Evolutionary conservation across 2,113 vertebrate species (phyloP).

Genomic region (Anser brachyrhynchus): DNA sequence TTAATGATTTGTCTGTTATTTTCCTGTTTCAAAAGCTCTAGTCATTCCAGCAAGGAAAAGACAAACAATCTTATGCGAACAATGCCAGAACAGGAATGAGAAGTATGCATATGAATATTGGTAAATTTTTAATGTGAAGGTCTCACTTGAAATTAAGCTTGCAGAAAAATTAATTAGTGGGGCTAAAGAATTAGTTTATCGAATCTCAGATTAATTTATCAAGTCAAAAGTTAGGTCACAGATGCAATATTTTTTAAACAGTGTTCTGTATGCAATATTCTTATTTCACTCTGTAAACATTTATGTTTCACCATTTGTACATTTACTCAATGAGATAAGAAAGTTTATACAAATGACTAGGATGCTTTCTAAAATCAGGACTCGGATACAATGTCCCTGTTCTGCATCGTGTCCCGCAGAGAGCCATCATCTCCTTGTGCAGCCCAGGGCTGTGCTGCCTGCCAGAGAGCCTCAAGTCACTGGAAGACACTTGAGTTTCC

Average conservation of each 20-base stretch:
- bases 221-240: background rate
- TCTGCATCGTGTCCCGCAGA: background rate
- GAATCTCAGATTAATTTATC: background rate
- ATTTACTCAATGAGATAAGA: conserved; percentile 26
- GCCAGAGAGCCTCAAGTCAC: background rate
- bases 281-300: background rate
- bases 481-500: background rate
- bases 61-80: background rate
- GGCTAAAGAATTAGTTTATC: background rate
- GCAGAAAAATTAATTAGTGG: background rate
- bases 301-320: background rate
- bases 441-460: background rate
- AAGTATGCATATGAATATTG: background rate
- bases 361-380: background rate
- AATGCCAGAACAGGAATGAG: background rate
- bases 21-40: background rate
- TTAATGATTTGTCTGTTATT: background rate
- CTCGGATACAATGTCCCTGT: background rate
- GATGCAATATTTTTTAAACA: background rate
- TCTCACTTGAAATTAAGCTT: background rate
- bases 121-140: background rate
- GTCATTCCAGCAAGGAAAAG: background rate
- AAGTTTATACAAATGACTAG: background rate
- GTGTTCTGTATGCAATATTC: background rate
- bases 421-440: background rate